Base-by-base conservation (phyloP, 1,140 invertebrate genomes). In the Popillia japonica region DNA sequence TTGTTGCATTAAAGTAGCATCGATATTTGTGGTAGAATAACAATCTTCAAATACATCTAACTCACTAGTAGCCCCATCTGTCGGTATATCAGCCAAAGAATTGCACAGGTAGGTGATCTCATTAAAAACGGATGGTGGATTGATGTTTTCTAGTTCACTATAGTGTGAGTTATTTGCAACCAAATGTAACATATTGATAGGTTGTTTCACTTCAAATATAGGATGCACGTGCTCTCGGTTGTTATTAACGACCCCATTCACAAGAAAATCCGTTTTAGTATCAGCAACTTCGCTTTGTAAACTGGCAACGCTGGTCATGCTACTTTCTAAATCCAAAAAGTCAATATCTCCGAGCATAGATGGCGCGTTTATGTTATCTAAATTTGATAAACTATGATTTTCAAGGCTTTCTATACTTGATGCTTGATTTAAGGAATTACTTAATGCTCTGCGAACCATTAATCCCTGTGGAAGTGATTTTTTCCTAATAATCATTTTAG, bases 311-410 rank as follows among this genome's bases (percentile, higher is more conserved):
- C 95, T 96, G 8, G 95, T 87, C 91, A 96, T 95, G 81, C 92
- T 94, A 44, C 92, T 92, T 81, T 94, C 93, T 89, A 96, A 92
- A 73, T 92, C 91, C 20, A 87, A 86, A 3, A 87, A 85, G 81
- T 95, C 94, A 11, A 94, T 82, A 80, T 95, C 91, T 68, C 94
- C 93, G 91, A 96, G 92, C 79, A 93, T 90, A 0, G 94, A 94
- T 0, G 95, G 95, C 14, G 95, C 94, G 82, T 94, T 94, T 0
- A 95, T 91, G 79, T 94, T 94, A 22, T 96, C 95, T 61, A 96
- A 84, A 80, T 94, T 90, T 23, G 89, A 89, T 17, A 84, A 20
- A 80, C 88, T 90, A 27, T 89, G 85, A 80, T 89, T 90, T 77
- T 88, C 78, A 80, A 88, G 44, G 84, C 86, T 82, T 74, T 86